Conservation (phyloP, 2,797 vertebrate species). For the Alosa sapidissima region DNA sequence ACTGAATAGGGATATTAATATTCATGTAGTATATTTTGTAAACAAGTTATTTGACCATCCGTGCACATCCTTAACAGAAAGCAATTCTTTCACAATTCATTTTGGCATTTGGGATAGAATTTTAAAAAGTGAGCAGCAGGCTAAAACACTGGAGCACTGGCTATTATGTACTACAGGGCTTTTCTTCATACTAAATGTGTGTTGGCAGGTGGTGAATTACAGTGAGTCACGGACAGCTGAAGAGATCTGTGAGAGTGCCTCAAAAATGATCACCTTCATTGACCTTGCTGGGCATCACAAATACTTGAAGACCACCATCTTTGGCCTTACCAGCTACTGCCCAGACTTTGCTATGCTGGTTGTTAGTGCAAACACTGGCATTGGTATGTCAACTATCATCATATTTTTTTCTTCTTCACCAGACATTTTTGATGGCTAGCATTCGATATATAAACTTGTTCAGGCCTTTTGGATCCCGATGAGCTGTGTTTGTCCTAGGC, state of each 20-base stretch:
- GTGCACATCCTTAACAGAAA: too few relatives aligned
- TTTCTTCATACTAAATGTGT: neutral
- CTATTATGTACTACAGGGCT: neutral
- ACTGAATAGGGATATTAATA: too few relatives aligned
- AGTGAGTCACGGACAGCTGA: slow-evolving; percentile 88
- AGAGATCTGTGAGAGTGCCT: slow-evolving; percentile 88
- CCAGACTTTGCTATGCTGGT: slow-evolving; percentile 89
- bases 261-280: slow-evolving; percentile 93
- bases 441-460: too few relatives aligned
- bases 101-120: too few relatives aligned
- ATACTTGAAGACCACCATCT: slow-evolving; percentile 89
- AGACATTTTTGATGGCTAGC: neutral
- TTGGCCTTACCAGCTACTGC: slow-evolving; percentile 88
- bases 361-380: slow-evolving; percentile 88
- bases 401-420: neutral
- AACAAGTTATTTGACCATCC: too few relatives aligned
- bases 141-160: too few relatives aligned
- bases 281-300: slow-evolving; percentile 90
- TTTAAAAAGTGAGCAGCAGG: too few relatives aligned
- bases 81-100: too few relatives aligned
- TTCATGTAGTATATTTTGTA: too few relatives aligned
- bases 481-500: too few relatives aligned
- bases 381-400: slow-evolving; percentile 71
- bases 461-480: too few relatives aligned
- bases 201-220: slow-evolving; percentile 85